Evolutionary conservation across 2,888 invertebrate species (phyloP), one percentile per base, ranked within the genome.

Genomic region (Limnephilus lunatus): DNA sequence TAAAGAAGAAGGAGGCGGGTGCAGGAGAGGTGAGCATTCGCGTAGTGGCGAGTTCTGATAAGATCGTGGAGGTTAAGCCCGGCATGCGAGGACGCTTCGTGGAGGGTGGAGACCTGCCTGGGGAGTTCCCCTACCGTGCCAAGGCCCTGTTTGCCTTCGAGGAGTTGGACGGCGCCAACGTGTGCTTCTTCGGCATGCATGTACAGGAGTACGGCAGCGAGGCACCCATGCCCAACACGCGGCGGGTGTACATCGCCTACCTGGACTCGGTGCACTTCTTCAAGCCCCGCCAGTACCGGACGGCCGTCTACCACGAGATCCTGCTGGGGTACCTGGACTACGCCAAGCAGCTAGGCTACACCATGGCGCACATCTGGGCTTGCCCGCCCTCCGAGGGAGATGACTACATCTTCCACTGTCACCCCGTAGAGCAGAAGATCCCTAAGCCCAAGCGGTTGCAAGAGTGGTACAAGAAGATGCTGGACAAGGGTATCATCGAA

Each of bases 341-440:
- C 96, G 99, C 99, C 92, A 99, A 99, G 95, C 98, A 98, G 95
- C 96, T 99, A 94, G 99, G 99, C 95, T 99, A 99, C 95, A 99
- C 99, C 25, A 99, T 99, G 99, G 99, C 99, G 93, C 99, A 99
- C 95, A 99, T 99, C 94, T 99, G 99, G 99, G 99, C 99, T n/a
- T 99, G 99, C 96, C 99, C 99, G 93, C 99, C 99, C 2, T 99
- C 99, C 83, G 99, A 99, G 96, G 99, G 99, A 91, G 99, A 99
- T 95, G 99, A 99, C 96, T 99, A 99, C 95, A 99, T 99, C 94
- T 99, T 99, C 96, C 99, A 99, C 96, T 99, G 99, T 96, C 99
- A 99, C 97, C 99, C 99, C 93, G 97, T 98, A 93, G 99, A 99
- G 96, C 99, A 99, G 96, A 99, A 99, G 96, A 99, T 99, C 95